A percentile compares a stretch with the other conserved stretches of the same genome.
phyloP scores from a whole-genome alignment of 2,888 invertebrate species.

The Pollenia amentaria region DNA sequence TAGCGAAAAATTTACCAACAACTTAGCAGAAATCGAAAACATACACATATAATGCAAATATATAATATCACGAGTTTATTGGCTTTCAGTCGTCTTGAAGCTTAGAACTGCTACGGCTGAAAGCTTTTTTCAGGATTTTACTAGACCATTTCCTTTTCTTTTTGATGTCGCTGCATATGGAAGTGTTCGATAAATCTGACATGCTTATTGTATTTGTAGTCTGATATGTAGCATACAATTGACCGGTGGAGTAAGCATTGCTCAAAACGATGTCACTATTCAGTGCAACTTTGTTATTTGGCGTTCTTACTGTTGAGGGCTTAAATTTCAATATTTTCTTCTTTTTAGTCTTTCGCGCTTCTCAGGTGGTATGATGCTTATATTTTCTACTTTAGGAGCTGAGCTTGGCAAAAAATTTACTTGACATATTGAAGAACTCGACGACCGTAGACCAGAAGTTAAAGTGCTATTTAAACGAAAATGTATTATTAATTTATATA shows the following conservation, averaged over 20 bases:
- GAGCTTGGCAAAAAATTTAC: constrained; percentile 45
- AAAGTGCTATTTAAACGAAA: no score
- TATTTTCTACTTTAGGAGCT: constrained; percentile 73
- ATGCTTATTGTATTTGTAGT: constrained; percentile 44
- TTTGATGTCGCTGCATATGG: constrained; percentile 75
- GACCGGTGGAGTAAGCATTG: constrained; percentile 79
- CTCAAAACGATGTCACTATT: constrained; percentile 59
- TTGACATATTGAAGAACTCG: constrained; percentile 14
- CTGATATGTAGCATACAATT: constrained; percentile 75
- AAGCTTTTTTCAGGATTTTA: constrained; percentile 78
- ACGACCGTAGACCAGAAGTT: background rate
- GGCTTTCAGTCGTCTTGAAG: constrained; percentile 74
- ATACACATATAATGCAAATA: no score
- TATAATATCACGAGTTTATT: no score
- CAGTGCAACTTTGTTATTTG: constrained; percentile 10
- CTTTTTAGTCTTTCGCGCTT: constrained; percentile 60
- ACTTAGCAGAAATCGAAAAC: no score
- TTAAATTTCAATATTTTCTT: constrained; percentile 68
- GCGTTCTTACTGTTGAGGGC: constrained; percentile 56
- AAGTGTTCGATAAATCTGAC: constrained; percentile 55
- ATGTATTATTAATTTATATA: no score
- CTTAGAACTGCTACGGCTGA: constrained; percentile 79
- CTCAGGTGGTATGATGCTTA: constrained; percentile 70
- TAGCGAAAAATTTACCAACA: no score
- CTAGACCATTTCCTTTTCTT: constrained; percentile 78